These are phyloP conservation scores for Nasonia vitripennis DNA, from an alignment of 1,140 invertebrate species.

Conservation along the genomic window DNA sequence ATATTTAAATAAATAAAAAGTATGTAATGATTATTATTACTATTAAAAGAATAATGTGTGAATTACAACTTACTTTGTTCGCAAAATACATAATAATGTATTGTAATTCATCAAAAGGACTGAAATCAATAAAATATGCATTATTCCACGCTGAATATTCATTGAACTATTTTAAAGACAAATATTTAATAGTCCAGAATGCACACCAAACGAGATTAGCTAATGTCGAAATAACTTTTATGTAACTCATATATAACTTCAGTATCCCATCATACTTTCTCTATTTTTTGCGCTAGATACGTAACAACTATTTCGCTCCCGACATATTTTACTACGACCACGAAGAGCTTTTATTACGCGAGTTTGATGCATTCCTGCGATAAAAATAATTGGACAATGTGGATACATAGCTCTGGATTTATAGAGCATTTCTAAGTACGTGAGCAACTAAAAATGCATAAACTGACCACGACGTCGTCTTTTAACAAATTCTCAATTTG, in stretches of 20 bases:
- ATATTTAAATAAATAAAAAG: no score
- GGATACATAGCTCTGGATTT: constrained; percentile 18
- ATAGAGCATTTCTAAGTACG: constrained; percentile 35
- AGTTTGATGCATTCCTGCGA: constrained; percentile 32
- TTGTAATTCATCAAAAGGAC: background rate
- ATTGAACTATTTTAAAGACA: background rate
- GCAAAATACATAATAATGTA: no score
- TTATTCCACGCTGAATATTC: background rate
- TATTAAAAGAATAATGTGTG: background rate
- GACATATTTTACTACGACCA: background rate
- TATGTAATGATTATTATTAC: no score
- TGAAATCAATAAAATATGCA: background rate
- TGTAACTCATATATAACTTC: background rate
- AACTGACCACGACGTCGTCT: constrained; percentile 9
- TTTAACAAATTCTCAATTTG: constrained; percentile 36
- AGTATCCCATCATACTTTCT: constrained; percentile 1
- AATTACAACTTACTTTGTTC: background rate
- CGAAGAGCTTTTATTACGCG: constrained; percentile 34
- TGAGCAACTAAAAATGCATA: constrained; percentile 20
- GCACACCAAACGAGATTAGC: background rate
- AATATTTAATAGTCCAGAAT: background rate
- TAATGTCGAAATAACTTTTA: background rate
- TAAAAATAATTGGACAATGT: constrained; percentile 45
- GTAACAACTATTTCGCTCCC: background rate
- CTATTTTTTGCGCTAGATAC: background rate